Conservation (phyloP, 2,113 vertebrate genomes). For the Halcyon senegalensis region DNA sequence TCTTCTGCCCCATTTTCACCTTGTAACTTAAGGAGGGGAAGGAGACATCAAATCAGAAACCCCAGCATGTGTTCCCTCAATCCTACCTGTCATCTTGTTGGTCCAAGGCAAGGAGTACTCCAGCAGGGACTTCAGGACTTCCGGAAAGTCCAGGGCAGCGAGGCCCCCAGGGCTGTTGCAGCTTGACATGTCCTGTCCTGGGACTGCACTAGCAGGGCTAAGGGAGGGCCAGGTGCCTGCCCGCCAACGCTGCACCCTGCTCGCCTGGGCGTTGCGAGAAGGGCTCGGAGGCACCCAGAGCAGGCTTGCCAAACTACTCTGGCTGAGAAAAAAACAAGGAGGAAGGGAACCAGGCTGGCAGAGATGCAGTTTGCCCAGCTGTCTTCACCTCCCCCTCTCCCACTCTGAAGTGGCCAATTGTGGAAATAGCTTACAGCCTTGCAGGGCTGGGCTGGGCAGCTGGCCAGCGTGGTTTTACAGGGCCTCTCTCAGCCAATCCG, state of each 20-base stretch:
- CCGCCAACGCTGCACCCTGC: not conserved
- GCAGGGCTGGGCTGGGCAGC: slow-evolving; percentile 60
- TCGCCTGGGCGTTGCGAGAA: not conserved
- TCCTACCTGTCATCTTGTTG: slow-evolving; percentile 80
- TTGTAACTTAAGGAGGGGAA: not conserved
- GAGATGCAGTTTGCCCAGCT: slow-evolving; percentile 7
- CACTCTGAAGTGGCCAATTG: slow-evolving; percentile 67
- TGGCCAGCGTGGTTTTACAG: slow-evolving; percentile 68
- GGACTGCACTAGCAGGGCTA: not conserved
- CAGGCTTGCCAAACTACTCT: not conserved
- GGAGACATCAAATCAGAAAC: not conserved
- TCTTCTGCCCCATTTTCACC: not conserved
- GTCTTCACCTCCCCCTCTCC: slow-evolving; percentile 61
- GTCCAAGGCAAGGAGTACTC: slow-evolving; percentile 84
- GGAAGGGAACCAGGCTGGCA: slow-evolving; percentile 59
- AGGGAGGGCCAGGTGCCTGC: not conserved
- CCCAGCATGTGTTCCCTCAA: not conserved
- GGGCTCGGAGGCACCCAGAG: not conserved
- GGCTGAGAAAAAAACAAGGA: slow-evolving; percentile 49
- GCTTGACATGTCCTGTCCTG: slow-evolving; percentile 71
- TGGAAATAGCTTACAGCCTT: slow-evolving; percentile 72
- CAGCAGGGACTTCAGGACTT: slow-evolving; percentile 86
- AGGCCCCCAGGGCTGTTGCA: slow-evolving; percentile 66
- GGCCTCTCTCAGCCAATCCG: slow-evolving; percentile 70
- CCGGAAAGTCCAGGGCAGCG: slow-evolving; percentile 83